phyloP scores from a whole-genome alignment of 1,140 invertebrate genomes.

The Theocolax elegans region DNA sequence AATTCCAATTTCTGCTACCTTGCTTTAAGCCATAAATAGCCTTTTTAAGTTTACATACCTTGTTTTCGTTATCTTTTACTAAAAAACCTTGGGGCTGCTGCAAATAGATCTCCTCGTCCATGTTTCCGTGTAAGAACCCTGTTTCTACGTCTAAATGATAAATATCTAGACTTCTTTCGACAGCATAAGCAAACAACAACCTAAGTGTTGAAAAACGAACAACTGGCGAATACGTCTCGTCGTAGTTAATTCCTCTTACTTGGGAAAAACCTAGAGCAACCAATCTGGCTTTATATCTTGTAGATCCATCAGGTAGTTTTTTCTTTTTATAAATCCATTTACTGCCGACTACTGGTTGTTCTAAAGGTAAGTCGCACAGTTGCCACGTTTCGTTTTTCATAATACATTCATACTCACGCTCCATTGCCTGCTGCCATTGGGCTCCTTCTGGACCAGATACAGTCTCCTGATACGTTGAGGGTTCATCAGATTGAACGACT shows the following conservation, averaged over 20 bases:
- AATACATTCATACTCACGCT: not conserved
- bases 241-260: not conserved
- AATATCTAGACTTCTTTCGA: constrained; percentile 31
- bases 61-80: constrained; percentile 23
- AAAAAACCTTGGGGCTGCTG: constrained; percentile 52
- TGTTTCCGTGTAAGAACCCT: constrained; percentile 49
- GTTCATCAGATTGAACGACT: not conserved
- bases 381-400: not conserved
- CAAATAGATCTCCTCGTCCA: not conserved
- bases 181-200: constrained; percentile 35
- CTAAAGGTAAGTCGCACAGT: not conserved
- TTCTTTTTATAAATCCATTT: not conserved
- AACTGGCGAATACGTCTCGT: constrained; percentile 45
- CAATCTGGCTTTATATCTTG: not conserved
- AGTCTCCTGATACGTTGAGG: not conserved
- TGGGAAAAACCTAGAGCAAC: not conserved
- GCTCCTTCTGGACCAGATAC: not conserved
- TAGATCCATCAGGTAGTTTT: not conserved
- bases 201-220: no score
- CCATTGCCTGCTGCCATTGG: not conserved
- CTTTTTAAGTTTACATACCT: not conserved
- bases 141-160: constrained; percentile 48
- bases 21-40: not conserved
- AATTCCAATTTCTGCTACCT: constrained; percentile 13
- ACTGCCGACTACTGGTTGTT: not conserved